These are phyloP conservation scores for Bradypus variegatus DNA, from an alignment of 2,797 vertebrate species.

Conservation along the genomic window DNA sequence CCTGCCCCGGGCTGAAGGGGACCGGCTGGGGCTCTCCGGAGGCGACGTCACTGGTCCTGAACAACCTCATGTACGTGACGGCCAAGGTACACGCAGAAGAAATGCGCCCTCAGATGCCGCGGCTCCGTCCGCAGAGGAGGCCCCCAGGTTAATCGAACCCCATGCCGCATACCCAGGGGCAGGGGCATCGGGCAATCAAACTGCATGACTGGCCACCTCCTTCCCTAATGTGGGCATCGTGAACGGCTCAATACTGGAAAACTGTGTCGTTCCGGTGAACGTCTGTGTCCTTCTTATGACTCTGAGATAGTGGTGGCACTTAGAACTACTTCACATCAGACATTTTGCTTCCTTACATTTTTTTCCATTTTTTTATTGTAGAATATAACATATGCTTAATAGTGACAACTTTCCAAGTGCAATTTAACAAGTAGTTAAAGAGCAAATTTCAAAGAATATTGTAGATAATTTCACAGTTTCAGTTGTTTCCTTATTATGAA, in stretches of 20 bases:
- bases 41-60: constrained; percentile 95
- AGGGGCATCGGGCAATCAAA: not conserved
- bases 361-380: not conserved
- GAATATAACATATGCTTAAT: no score
- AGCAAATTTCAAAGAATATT: no score
- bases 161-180: not conserved
- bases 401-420: no score
- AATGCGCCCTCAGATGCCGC: fast-evolving
- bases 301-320: not conserved
- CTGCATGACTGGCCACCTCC: not conserved
- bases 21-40: constrained; percentile 97
- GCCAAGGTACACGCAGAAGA: constrained; percentile 83
- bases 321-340: not conserved
- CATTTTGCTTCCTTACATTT: not conserved
- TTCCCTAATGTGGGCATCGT: not conserved
- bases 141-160: not conserved
- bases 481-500: no score
- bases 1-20: constrained; percentile 84
- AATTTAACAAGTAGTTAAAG: no score
- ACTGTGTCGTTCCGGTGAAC: not conserved
- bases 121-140: not conserved
- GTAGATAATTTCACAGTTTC: no score
- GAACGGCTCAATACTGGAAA: not conserved
- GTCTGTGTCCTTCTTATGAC: not conserved
- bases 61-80: constrained; percentile 99